Conservation (phyloP, 2,888 invertebrate genomes). For the Eurytoma californica region DNA sequence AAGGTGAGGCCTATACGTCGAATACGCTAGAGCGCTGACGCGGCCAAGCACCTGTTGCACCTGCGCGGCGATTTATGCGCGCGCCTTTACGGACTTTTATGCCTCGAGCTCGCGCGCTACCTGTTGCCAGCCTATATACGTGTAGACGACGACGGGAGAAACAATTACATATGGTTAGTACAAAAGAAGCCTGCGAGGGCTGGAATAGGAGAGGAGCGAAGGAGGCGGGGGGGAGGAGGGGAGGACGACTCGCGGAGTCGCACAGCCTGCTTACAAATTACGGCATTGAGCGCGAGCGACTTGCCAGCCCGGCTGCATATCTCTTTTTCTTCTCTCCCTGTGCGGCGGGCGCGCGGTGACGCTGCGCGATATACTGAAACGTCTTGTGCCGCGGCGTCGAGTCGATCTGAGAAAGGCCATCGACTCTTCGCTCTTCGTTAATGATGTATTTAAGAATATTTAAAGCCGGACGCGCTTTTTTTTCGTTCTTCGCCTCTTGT, state of each 20-base stretch:
- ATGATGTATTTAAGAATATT: constrained; percentile 41
- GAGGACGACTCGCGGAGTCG: constrained; percentile 5
- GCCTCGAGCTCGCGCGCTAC: not conserved
- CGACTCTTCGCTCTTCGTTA: not conserved
- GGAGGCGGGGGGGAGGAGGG: not conserved
- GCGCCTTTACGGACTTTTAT: constrained; percentile 31
- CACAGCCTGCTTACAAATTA: constrained; percentile 49
- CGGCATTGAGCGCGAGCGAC: constrained; percentile 37
- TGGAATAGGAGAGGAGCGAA: not conserved
- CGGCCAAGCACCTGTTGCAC: constrained; percentile 41
- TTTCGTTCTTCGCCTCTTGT: too few species aligned
- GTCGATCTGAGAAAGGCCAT: constrained; percentile 1
- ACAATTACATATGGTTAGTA: constrained; percentile 50
- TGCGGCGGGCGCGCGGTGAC: not conserved
- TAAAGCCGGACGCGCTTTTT: not conserved
- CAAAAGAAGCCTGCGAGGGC: constrained; percentile 33
- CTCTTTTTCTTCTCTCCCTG: constrained; percentile 1
- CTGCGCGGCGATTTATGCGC: constrained; percentile 33
- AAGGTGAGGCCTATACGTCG: not conserved
- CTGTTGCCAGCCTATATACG: not conserved
- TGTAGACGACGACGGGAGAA: constrained; percentile 35
- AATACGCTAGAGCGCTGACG: constrained; percentile 2
- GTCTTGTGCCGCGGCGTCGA: not conserved
- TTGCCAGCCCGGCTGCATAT: constrained; percentile 1
- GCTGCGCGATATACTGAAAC: not conserved